Base-by-base conservation (phyloP, 2,888 invertebrate genomes). In the Pteria penguin region DNA sequence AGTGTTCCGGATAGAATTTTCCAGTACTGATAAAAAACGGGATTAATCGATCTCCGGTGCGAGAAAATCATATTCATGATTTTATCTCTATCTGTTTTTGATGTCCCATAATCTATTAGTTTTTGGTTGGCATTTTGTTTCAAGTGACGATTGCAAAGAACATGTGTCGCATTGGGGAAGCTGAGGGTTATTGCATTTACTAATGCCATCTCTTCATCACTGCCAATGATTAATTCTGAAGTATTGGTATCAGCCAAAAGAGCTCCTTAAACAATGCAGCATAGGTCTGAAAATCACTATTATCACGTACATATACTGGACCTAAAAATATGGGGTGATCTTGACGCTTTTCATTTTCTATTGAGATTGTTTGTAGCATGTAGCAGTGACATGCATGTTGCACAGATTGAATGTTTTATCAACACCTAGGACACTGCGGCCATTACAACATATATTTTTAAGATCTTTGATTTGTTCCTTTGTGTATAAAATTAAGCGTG, bases 171-270 rank as follows among this genome's bases (percentile, higher is more conserved):
- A 2, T 67, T 26, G 2, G 62, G 75, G 18, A 80, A 71, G 33
- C 26, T 27, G 2, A 31, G 4, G 22, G 45, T 52, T 22, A 75
- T 73, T 3, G 77, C 70, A 33, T 75, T 77, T 4, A 81, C 72
- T 52, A 74, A 5, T 18, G 75, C 68, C 27, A 63, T 36, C 60
- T 81, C 77, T 18, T 77, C 67, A n/a, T 77, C 77, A 33, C 71
- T 61, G 4, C 72, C 75, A 14, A 80, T 72, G 3, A 77, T 69
- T 3, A 77, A 52, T 62, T 57, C 22, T 18, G 57, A 22, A 8
- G 8, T 18, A 22, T 57, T 1, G 8, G 57, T 57, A 57, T 22
- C 22, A n/a, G 57, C 24, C 57, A 57, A 57, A 22, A 22, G 11
- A 1, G 24, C 11, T 57, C 18, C n/a, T 8, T 57, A 22, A 57